A percentile compares a stretch with the other conserved stretches of the same genome.
phyloP scores from a whole-genome alignment of 2,888 invertebrate species.

The Ommatoiulus sabulosus region DNA sequence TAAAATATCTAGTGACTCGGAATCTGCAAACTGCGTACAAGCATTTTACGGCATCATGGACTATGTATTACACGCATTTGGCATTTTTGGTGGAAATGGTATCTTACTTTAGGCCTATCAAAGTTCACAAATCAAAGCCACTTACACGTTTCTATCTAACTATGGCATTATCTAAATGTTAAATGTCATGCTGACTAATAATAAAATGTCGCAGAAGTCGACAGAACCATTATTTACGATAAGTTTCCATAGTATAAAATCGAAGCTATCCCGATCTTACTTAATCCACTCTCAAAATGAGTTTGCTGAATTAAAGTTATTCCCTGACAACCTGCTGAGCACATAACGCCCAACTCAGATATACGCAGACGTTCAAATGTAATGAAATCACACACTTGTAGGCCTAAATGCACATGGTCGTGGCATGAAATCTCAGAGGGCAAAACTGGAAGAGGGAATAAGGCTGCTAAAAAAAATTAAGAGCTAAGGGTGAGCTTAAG shows the following conservation, averaged over 20 bases:
- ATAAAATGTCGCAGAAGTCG: not conserved
- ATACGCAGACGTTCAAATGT: not conserved
- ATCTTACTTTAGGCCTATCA: not conserved
- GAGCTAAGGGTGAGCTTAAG: not conserved
- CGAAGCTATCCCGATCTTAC: not conserved
- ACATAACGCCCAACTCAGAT: not conserved
- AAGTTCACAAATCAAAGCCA: not conserved
- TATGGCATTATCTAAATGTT: not conserved
- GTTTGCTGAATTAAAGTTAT: not conserved
- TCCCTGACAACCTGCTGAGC: not conserved
- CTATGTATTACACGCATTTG: no score
- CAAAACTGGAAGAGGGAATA: not conserved
- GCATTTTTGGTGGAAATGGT: not conserved
- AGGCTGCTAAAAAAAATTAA: not conserved
- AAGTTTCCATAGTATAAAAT: not conserved
- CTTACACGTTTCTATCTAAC: not conserved
- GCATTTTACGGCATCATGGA: not conserved
- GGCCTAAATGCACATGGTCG: not conserved
- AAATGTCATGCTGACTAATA: not conserved
- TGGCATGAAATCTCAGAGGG: not conserved
- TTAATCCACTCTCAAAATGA: not conserved
- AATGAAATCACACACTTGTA: not conserved
- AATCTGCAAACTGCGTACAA: no score
- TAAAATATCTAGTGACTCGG: no score
- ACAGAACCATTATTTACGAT: not conserved